A percentile compares a stretch with the other conserved stretches of the same genome.
Conservation (phyloP, 1,140 invertebrate genomes). For the Pogonomyrmex californicus region DNA sequence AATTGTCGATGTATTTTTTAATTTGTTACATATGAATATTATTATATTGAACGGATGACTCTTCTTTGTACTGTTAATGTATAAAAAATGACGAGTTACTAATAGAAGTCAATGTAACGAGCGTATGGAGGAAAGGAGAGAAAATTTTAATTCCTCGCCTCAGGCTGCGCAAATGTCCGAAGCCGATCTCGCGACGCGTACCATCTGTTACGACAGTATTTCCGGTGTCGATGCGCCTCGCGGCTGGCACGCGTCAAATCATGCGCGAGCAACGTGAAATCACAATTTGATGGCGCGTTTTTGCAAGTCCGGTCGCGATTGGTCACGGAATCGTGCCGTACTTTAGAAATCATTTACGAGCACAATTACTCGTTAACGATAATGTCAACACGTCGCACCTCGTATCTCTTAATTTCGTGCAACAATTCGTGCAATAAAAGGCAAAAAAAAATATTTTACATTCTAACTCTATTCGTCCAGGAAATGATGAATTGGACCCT, state of each 20-base stretch:
- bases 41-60: neutral
- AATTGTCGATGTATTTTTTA: neutral
- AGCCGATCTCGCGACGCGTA: slow-evolving; percentile 59
- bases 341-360: slow-evolving; percentile 23
- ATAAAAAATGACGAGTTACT: neutral
- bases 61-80: neutral
- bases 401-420: neutral
- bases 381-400: slow-evolving; percentile 3
- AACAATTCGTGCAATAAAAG: neutral
- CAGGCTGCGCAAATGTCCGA: slow-evolving; percentile 30
- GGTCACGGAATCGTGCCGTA: slow-evolving; percentile 24
- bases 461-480: neutral
- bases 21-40: neutral
- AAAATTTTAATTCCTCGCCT: slow-evolving; percentile 41
- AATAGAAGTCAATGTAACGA: neutral
- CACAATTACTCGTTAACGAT: slow-evolving; percentile 36
- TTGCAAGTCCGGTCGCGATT: slow-evolving; percentile 27
- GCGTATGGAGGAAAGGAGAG: neutral
- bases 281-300: slow-evolving; percentile 76
- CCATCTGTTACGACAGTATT: slow-evolving; percentile 70
- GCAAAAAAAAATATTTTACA: neutral
- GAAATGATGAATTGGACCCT: neutral
- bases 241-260: slow-evolving; percentile 76
- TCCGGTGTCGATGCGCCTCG: slow-evolving; percentile 55
- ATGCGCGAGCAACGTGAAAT: slow-evolving; percentile 75